These are phyloP conservation scores for Danaus plexippus DNA, from an alignment of 1,140 invertebrate species.

Conservation along the genomic window DNA sequence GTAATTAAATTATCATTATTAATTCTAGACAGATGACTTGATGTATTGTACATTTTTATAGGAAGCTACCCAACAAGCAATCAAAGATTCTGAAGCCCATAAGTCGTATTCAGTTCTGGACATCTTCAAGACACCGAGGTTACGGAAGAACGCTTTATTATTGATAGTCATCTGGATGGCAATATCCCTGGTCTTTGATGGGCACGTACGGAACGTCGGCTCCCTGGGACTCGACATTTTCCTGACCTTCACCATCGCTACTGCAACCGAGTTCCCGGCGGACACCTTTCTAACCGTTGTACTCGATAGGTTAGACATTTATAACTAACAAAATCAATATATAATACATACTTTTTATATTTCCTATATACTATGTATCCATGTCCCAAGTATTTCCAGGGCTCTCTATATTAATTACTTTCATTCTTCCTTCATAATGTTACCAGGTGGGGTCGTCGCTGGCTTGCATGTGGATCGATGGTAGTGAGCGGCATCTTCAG, in stretches of 20 bases:
- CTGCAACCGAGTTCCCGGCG: conserved; percentile 86
- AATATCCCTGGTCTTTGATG: conserved; percentile 89
- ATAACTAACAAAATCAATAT: too few relatives aligned
- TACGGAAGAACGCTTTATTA: conserved; percentile 80
- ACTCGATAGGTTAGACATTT: conserved; percentile 73
- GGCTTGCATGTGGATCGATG: conserved; percentile 86
- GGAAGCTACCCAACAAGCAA: conserved; percentile 76
- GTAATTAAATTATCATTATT: too few relatives aligned
- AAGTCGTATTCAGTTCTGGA: conserved; percentile 83
- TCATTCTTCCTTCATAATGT: not conserved
- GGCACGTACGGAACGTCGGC: conserved; percentile 87
- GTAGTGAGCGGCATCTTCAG: conserved; percentile 85
- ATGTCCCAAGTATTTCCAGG: too few relatives aligned
- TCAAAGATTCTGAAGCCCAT: conserved; percentile 78
- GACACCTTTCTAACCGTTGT: conserved; percentile 85
- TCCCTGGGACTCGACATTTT: conserved; percentile 86
- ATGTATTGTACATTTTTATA: conserved; percentile 42
- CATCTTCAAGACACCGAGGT: conserved; percentile 81
- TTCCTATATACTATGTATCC: too few relatives aligned
- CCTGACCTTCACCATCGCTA: conserved; percentile 86
- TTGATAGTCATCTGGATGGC: conserved; percentile 89
- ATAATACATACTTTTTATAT: too few relatives aligned
- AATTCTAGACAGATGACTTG: too few relatives aligned
- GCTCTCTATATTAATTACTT: too few relatives aligned
- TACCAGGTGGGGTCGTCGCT: conserved; percentile 82